Percentiles rank a stretch among this genome's conserved stretches.
Evolutionary conservation across 2,797 vertebrate genomes (phyloP).

Genomic region (Trachops cirrhosus): DNA sequence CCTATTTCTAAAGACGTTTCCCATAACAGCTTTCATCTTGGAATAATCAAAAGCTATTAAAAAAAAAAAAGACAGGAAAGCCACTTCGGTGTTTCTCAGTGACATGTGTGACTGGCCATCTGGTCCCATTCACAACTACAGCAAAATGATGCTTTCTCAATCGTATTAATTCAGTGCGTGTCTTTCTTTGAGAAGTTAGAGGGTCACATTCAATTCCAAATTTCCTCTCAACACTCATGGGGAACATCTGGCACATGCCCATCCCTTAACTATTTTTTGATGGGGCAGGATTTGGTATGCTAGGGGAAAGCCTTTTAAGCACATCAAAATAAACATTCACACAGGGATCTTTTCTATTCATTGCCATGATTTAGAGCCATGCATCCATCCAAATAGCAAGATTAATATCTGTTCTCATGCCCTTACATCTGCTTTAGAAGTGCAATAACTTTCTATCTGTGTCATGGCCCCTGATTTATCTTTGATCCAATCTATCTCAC

Average conservation of each 20-base stretch:
- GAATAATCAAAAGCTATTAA: constrained; percentile 34
- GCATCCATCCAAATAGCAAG: background rate
- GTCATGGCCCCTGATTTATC: background rate
- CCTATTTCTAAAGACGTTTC: background rate
- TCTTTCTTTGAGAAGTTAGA: constrained; percentile 23
- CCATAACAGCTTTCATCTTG: constrained; percentile 42
- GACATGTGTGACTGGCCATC: constrained; percentile 45
- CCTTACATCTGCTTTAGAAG: background rate
- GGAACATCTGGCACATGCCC: constrained; percentile 18
- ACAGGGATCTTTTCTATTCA: background rate
- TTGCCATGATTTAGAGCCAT: background rate
- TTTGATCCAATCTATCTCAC: background rate
- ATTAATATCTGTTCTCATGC: background rate
- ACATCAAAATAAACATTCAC: background rate
- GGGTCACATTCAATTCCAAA: constrained; percentile 50
- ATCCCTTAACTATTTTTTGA: constrained; percentile 38
- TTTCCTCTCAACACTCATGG: constrained; percentile 34
- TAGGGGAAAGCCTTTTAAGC: background rate
- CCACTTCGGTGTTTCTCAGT: constrained; percentile 4
- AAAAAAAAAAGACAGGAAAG: background rate
- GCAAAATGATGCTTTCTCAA: background rate
- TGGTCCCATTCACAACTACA: constrained; percentile 25
- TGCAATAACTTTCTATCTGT: constrained; percentile 22
- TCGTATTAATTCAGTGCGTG: constrained; percentile 45
- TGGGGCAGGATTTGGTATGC: background rate